Evolutionary conservation across 2,113 vertebrate species (phyloP), one percentile per base, ranked within the genome.

Genomic region (Oreochromis aureus): DNA sequence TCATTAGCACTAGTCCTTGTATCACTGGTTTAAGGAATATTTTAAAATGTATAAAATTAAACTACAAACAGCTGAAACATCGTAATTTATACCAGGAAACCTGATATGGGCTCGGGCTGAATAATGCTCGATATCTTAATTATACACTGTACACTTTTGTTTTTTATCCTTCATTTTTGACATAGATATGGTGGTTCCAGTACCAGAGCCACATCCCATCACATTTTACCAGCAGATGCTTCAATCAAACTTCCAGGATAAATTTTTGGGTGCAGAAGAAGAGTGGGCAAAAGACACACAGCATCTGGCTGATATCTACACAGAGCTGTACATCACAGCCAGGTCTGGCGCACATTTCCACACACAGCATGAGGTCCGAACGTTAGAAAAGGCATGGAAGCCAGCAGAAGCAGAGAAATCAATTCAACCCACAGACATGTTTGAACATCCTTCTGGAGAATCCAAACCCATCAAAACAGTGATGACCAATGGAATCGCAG

Each of bases 401-500:
- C 54, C 36, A 19, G 3, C 51, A 59, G 80, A 16, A n/a, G 24
- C 53, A 4, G 83, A 89, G 46, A 53, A 22, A 53, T 15, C 44
- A 9, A 44, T 92, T 10, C 56, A 55, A 34, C 66, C 27, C 16
- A 69, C 30, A 11, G 41, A 87, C 48, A 58, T 91, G 30, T 91
- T 91, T 24, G 51, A 46, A 22, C 53, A 54, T 24, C 48, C 80
- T 24, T 53, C 83, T 18, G 90, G 84, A 46, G 10, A 58, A 27
- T 69, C 59, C 24, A 61, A 7, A 48, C 89, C 90, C 4, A 84
- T 92, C 36, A 91, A 56, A 83, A 92, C 71, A 3, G 90, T 93
- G 2, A 39, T 91, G 81, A 91, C 90, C 54, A 86, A 22, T 80
- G 89, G 91, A 51, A 92, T 87, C 3, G 88, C 88, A 48, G 91